Evolutionary conservation across 1,140 invertebrate species (phyloP).

Genomic region (Pogonus chalceus): DNA sequence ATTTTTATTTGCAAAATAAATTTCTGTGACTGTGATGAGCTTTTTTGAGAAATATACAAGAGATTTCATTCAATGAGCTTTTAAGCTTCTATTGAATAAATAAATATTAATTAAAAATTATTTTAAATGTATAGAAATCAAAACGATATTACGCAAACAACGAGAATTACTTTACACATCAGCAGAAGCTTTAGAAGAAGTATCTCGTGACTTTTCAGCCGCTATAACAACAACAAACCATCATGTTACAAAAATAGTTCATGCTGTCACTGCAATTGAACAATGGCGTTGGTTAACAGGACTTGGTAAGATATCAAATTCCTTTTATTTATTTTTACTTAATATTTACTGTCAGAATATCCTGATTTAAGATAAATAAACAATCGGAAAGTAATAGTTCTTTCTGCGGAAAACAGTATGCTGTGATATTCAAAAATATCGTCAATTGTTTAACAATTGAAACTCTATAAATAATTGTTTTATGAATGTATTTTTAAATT

Average conservation of each 20-base stretch:
- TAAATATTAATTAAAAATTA: background rate
- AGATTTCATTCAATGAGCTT: too few species aligned
- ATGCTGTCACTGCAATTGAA: conserved; percentile 16
- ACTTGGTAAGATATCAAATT: conserved; percentile 9
- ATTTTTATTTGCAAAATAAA: too few species aligned
- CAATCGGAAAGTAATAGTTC: too few species aligned
- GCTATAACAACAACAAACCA: conserved; percentile 14
- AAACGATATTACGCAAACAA: conserved; percentile 16
- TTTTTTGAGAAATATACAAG: too few species aligned
- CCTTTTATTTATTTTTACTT: background rate
- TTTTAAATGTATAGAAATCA: conserved; percentile 12
- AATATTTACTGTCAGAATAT: background rate
- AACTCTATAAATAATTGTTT: too few species aligned
- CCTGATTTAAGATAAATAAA: too few species aligned
- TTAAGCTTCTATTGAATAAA: too few species aligned
- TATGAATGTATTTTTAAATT: too few species aligned
- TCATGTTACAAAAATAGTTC: conserved; percentile 11
- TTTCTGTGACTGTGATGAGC: too few species aligned
- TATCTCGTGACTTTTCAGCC: conserved; percentile 16
- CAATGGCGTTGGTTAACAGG: conserved; percentile 22
- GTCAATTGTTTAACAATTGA: too few species aligned
- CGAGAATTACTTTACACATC: conserved; percentile 16
- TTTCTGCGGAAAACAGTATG: too few species aligned
- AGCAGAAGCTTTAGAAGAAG: conserved; percentile 16
- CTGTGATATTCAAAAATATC: too few species aligned